Evolutionary conservation across 2,113 vertebrate species (phyloP).

Genomic region (Heloderma charlesbogerti): DNA sequence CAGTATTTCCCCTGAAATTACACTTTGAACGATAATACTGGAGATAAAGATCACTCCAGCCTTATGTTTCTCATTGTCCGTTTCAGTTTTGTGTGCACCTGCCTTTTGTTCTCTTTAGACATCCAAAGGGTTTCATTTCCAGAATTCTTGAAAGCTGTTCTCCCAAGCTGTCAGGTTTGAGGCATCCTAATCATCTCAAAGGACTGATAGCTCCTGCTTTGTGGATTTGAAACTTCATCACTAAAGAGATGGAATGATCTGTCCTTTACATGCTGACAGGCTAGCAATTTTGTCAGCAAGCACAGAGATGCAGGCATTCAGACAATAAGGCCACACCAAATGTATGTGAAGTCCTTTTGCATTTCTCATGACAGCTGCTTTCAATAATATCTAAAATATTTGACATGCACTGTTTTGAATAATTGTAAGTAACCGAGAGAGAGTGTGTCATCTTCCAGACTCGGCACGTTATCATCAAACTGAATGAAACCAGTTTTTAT

Average conservation of each 20-base stretch:
- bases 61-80: slow-evolving; percentile 60
- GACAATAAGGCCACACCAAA: slow-evolving; percentile 64
- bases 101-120: slow-evolving; percentile 60
- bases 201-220: slow-evolving; percentile 71
- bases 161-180: slow-evolving; percentile 66
- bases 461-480: slow-evolving; percentile 55
- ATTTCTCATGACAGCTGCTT: slow-evolving; percentile 68
- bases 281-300: slow-evolving; percentile 75
- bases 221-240: slow-evolving; percentile 74
- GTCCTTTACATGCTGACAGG: slow-evolving; percentile 75
- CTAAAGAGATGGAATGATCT: slow-evolving; percentile 77
- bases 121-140: slow-evolving; percentile 66
- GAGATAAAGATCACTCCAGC: slow-evolving; percentile 67
- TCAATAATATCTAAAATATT: slow-evolving; percentile 68
- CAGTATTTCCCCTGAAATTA: slow-evolving; percentile 59
- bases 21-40: slow-evolving; percentile 66
- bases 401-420: slow-evolving; percentile 71
- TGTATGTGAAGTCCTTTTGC: slow-evolving; percentile 53
- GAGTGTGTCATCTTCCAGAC: slow-evolving; percentile 48
- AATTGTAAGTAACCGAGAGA: slow-evolving; percentile 61
- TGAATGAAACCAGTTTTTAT: slow-evolving; percentile 59
- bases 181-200: slow-evolving; percentile 74
- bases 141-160: slow-evolving; percentile 72
- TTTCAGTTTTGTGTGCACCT: slow-evolving; percentile 65
- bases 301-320: slow-evolving; percentile 64